A percentile compares a stretch with the other conserved stretches of the same genome.
These are phyloP conservation scores for Strigamia transsilvanica DNA, from an alignment of 2,888 invertebrate genomes.

Conservation along the genomic window DNA sequence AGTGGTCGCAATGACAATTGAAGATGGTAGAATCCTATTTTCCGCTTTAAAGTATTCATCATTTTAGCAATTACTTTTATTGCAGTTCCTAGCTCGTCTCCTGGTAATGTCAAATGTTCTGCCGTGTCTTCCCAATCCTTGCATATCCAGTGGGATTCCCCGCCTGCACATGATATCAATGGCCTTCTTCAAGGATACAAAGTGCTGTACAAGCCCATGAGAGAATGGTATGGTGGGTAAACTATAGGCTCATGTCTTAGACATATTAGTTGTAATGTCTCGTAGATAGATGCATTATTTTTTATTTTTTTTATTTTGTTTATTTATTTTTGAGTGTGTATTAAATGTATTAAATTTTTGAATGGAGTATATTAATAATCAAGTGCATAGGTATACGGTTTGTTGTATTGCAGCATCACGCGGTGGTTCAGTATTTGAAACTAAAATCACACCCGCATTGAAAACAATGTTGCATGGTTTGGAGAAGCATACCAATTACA, in stretches of 20 bases:
- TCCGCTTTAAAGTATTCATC: background rate
- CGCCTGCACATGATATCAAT: slow-evolving; percentile 73
- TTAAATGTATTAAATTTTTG: slow-evolving; percentile 6
- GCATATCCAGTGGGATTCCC: slow-evolving; percentile 81
- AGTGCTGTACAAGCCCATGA: slow-evolving; percentile 60
- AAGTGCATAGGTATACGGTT: slow-evolving; percentile 50
- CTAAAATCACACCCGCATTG: slow-evolving; percentile 51
- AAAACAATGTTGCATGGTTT: slow-evolving; percentile 62
- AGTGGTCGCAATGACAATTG: slow-evolving; percentile 62
- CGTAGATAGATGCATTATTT: background rate
- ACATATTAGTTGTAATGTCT: slow-evolving; percentile 27
- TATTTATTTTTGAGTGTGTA: background rate
- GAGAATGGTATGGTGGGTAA: slow-evolving; percentile 56
- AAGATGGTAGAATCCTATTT: slow-evolving; percentile 61
- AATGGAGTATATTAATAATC: slow-evolving; percentile 45
- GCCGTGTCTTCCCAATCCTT: slow-evolving; percentile 78
- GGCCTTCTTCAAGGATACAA: slow-evolving; percentile 65
- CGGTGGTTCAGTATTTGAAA: slow-evolving; percentile 39
- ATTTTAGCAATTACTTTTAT: background rate
- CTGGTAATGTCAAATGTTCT: slow-evolving; percentile 78
- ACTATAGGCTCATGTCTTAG: slow-evolving; percentile 48
- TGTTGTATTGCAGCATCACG: slow-evolving; percentile 21
- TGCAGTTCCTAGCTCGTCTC: slow-evolving; percentile 79
- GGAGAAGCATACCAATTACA: slow-evolving; percentile 66
- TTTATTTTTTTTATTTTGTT: background rate